phyloP scores from a whole-genome alignment of 2,113 vertebrate genomes.

The Apteryx owenii region DNA sequence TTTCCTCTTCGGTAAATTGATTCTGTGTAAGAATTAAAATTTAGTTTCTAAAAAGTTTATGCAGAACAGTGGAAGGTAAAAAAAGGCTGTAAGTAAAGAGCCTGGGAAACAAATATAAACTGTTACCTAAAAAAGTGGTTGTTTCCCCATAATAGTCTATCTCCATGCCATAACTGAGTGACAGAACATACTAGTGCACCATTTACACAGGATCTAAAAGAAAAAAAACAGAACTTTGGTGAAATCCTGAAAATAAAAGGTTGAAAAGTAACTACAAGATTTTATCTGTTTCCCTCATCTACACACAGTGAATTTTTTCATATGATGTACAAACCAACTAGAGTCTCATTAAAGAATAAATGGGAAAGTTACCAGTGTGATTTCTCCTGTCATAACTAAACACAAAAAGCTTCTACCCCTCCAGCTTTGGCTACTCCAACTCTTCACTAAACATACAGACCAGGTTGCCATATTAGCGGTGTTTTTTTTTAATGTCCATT shows the following conservation, averaged over 20 bases:
- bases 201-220: constrained; percentile 93
- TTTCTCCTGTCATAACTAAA: neutral
- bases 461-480: neutral
- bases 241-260: neutral
- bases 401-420: neutral
- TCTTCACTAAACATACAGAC: neutral
- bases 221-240: neutral
- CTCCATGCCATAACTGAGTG: constrained; percentile 95
- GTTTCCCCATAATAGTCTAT: constrained; percentile 98
- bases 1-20: constrained; percentile 95
- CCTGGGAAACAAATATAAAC: neutral
- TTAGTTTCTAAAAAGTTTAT: neutral
- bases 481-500: neutral
- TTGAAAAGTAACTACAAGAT: neutral
- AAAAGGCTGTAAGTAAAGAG: neutral
- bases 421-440: neutral
- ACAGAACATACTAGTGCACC: constrained; percentile 84
- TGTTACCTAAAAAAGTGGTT: constrained; percentile 98
- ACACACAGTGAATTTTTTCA: neutral
- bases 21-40: constrained; percentile 76
- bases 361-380: neutral
- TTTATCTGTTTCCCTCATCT: neutral
- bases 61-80: neutral
- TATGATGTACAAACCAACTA: neutral
- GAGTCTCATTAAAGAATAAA: neutral